These are phyloP conservation scores for Chorisops tibialis DNA, from an alignment of 2,888 invertebrate species.

Conservation along the genomic window DNA sequence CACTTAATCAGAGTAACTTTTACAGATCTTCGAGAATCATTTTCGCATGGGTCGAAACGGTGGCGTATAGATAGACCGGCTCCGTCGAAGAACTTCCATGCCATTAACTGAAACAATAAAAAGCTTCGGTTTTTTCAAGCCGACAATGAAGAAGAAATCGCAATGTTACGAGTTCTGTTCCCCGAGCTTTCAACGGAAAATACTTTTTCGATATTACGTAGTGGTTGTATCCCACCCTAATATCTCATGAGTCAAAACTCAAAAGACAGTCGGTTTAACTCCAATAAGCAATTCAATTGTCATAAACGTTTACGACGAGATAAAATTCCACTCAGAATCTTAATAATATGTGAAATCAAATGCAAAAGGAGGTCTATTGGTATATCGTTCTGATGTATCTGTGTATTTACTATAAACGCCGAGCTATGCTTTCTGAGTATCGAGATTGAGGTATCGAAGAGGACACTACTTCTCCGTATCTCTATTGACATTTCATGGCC, in stretches of 20 bases:
- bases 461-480: no score
- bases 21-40: conserved; percentile 8
- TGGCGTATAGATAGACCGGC: conserved; percentile 11
- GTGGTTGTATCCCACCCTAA: neutral
- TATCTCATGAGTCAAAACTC: neutral
- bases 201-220: neutral
- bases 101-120: conserved; percentile 24
- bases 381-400: no score
- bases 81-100: conserved; percentile 12
- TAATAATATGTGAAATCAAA: conserved; percentile 11
- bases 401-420: no score
- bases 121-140: conserved; percentile 17
- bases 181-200: conserved; percentile 2
- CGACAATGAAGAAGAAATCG: neutral
- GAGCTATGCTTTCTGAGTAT: no score
- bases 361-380: neutral
- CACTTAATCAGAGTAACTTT: conserved; percentile 25
- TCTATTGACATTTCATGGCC: no score
- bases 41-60: conserved; percentile 20
- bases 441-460: no score
- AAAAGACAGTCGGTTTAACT: neutral
- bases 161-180: conserved; percentile 8
- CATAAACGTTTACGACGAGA: conserved; percentile 19
- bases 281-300: conserved; percentile 7
- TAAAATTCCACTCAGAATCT: conserved; percentile 8